These are phyloP conservation scores for Steinernema scapterisci DNA, from an alignment of 2,888 invertebrate genomes.

Conservation along the genomic window DNA sequence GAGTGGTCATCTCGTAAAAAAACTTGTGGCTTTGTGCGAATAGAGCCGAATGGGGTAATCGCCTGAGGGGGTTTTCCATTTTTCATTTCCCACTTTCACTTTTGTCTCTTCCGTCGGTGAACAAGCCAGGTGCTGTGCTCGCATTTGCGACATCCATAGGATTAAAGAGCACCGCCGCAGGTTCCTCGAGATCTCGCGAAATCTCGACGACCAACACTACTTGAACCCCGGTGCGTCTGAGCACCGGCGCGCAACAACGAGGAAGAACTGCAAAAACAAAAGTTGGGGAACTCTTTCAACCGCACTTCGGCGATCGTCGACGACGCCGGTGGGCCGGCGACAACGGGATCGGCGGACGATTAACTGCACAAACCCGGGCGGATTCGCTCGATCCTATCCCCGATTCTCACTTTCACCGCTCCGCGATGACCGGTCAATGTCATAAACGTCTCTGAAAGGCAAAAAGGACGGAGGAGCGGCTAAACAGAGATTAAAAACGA, in stretches of 20 bases:
- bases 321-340: slow-evolving; percentile 5
- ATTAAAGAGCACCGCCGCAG: not conserved
- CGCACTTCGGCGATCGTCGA: not conserved
- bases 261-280: slow-evolving; percentile 14
- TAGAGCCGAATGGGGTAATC: not conserved
- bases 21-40: slow-evolving; percentile 21
- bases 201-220: not conserved
- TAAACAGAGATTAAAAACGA: not conserved
- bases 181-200: not conserved
- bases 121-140: slow-evolving; percentile 20
- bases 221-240: not conserved
- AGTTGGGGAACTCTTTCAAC: not conserved
- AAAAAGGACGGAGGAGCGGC: not conserved
- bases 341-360: no score
- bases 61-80: not conserved
- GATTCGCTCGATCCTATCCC: not conserved
- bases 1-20: slow-evolving; percentile 1
- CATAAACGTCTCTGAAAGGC: not conserved
- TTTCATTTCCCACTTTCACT: slow-evolving; percentile 26
- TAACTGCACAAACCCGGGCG: not conserved
- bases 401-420: slow-evolving; percentile 12
- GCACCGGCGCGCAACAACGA: slow-evolving; percentile 1
- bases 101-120: not conserved
- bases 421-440: slow-evolving; percentile 31
- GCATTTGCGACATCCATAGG: not conserved